Base-by-base conservation (phyloP, 2,888 invertebrate genomes). In the Clunio marinus region DNA sequence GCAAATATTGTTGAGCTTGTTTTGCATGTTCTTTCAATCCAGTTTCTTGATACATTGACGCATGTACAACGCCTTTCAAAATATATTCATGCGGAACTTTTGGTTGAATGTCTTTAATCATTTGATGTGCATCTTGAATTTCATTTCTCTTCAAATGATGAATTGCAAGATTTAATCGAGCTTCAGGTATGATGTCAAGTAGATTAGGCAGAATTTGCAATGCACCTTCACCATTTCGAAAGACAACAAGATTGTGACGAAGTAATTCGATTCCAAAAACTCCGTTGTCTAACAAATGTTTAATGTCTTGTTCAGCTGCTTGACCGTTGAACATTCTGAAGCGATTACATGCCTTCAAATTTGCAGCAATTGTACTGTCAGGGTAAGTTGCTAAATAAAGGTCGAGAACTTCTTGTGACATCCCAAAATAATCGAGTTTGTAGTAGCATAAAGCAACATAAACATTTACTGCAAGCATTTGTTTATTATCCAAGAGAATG, bases 401-500 rank as follows among this genome's bases (percentile, higher is more conserved):
- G 22, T 92, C 91, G 13, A 97, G 81, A n/a, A 96, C 94, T 80
- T 97, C 97, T 79, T 97, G 96, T 0, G 97, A 96, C 58, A 96
- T 96, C 78, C 98, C 98, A 76, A 96, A 98, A 77, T 96, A 98
- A 79, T 98, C 98, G 74, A 98, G 81, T 78, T 99, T 98, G 80
- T 98, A 99, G 80, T 98, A 98, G 76, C 98, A 99, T 15, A 98
- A 80, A 0, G 97, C 98, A 69, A 98, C 90, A 77, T 99, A 98
- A 2, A 98, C 95, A 79, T 99, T 97, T 70, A 99, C 79, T 0
- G 98, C 98, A 76, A 96, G 81, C 78, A 88, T 93, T 67, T 92
- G 91, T 94, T 95, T 89, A 80, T 96, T 92, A 73, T 95, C 93
- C 22, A 95, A 79, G 13, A 98, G 81, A 67, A 98, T 84, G 70